These are phyloP conservation scores for Cerastis rubricosa DNA, from an alignment of 2,888 invertebrate genomes.

Conservation along the genomic window DNA sequence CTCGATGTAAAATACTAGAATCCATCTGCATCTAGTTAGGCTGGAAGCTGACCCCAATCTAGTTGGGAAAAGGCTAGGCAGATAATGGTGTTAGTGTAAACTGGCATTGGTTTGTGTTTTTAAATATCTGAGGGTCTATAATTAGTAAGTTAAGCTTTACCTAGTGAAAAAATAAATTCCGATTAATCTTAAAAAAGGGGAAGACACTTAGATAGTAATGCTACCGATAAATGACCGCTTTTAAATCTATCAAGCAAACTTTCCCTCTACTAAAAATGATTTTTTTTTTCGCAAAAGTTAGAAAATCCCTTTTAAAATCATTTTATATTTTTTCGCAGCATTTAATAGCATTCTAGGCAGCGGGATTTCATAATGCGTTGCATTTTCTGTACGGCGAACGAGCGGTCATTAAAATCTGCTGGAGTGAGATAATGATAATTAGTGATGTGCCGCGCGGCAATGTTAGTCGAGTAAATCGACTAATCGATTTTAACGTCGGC, in stretches of 20 bases:
- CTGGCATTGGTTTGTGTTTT: too few species aligned
- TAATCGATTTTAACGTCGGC: slow-evolving; percentile 36
- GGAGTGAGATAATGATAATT: slow-evolving; percentile 69
- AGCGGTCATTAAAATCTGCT: slow-evolving; percentile 69
- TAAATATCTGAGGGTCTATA: too few species aligned
- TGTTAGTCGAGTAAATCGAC: slow-evolving; percentile 43
- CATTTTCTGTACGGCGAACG: slow-evolving; percentile 63
- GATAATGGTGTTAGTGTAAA: too few species aligned
- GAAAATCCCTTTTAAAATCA: slow-evolving; percentile 36
- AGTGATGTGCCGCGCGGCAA: slow-evolving; percentile 42
- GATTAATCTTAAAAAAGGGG: background rate
- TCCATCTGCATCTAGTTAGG: too few species aligned
- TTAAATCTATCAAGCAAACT: slow-evolving; percentile 17
- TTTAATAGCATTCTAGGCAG: slow-evolving; percentile 59
- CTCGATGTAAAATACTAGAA: too few species aligned
- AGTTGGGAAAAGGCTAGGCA: too few species aligned
- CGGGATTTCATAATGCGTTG: slow-evolving; percentile 64
- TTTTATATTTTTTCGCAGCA: slow-evolving; percentile 54
- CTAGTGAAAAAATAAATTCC: background rate
- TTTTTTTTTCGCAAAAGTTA: slow-evolving; percentile 35
- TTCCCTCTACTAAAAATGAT: background rate
- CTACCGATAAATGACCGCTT: slow-evolving; percentile 9
- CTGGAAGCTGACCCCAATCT: too few species aligned
- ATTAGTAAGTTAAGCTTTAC: too few species aligned
- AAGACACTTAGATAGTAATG: background rate